These are phyloP conservation scores for Oithona nana DNA, from an alignment of 2,888 invertebrate genomes.

Conservation along the genomic window DNA sequence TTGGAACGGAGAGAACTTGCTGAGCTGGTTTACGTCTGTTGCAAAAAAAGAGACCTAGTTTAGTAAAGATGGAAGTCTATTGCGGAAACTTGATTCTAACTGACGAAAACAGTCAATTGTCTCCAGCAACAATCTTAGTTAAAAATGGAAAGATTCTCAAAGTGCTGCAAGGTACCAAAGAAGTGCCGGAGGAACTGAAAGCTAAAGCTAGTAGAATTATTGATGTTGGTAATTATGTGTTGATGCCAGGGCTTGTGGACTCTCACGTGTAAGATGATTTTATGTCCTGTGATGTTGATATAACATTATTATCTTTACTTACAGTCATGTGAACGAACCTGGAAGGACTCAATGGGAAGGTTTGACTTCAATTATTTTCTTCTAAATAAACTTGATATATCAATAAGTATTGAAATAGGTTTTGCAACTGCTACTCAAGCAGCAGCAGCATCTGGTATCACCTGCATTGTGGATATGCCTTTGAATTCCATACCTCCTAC, in stretches of 20 bases:
- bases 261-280: no score
- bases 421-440: constrained; percentile 48
- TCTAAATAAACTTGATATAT: neutral
- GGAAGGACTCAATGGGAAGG: constrained; percentile 47
- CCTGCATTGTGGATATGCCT: constrained; percentile 51
- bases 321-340: constrained; percentile 53
- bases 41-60: no score
- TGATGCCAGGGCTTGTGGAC: constrained; percentile 51
- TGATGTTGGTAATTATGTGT: constrained; percentile 34
- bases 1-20: no score
- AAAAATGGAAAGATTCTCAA: neutral
- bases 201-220: constrained; percentile 21
- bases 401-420: no score
- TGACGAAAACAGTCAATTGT: neutral
- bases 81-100: neutral
- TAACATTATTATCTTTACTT: no score
- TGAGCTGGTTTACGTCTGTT: no score
- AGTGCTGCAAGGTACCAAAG: neutral
- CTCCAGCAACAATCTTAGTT: neutral
- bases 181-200: neutral
- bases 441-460: constrained; percentile 50
- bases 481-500: constrained; percentile 51
- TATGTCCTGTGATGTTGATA: no score
- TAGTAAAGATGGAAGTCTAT: neutral
- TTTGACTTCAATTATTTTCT: neutral